Evolutionary conservation across 1,140 invertebrate genomes (phyloP), one percentile per base, ranked within the genome.

Genomic region (Tigriopus japonicus): DNA sequence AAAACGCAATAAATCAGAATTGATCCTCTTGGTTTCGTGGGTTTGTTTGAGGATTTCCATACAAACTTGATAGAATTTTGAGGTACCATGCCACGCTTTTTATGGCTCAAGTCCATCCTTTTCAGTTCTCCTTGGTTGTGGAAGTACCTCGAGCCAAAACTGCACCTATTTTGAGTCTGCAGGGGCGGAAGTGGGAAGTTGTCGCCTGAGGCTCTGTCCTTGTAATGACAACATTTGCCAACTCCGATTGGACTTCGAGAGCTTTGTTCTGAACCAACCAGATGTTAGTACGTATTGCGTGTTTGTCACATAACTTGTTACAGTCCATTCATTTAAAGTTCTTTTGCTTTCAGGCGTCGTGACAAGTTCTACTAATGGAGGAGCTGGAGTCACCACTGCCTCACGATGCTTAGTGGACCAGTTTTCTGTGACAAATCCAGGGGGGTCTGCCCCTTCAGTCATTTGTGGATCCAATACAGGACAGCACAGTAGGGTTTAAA

Each of bases 161-260:
- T 52, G 45, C 23, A 60, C 58, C 1, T 60, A 60, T 23, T 60
- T 60, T 41, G 19, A n/a, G 12, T n/a, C 23, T 15, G 5, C 10
- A 19, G 23, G 14, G 3, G 15, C 19, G 3, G 13, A 13, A 6
- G 15, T 7, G 13, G 42, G 42, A 1, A 21, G 21, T 14, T 60
- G 58, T 17, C 12, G 42, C 13, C 7, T 60, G 19, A 28, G n/a
- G 13, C 56, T 60, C 14, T 60, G 58, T 15, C 58, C 41, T 1
- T 60, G 58, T 15, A 60, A 42, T 17, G 19, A 17, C 41, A 60
- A 60, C 43, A 60, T 60, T 23, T 52, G 45, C 13, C 58, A 60
- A 35, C 42, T 60, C 6, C n/a, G 58, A 17, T 23, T 60, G 14
- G 58, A 60, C 35, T 60, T 60, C 17, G 42, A 19, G 5, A 52